Conservation (phyloP, 2,113 vertebrate species). For the Pyxicephalus adspersus region DNA sequence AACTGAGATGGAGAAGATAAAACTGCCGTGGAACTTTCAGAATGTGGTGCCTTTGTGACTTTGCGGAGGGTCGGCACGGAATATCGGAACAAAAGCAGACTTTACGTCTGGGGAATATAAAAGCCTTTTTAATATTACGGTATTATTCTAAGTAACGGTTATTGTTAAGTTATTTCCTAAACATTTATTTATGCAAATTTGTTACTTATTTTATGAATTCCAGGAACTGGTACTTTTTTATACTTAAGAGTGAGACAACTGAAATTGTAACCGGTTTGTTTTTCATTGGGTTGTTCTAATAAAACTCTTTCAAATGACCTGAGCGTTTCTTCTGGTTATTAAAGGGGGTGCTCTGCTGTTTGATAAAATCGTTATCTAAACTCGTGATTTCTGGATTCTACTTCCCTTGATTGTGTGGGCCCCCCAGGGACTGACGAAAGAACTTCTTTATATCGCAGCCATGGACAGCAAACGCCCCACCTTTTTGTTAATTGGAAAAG, state of each 20-base stretch:
- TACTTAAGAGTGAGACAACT: background rate
- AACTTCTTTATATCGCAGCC: too few species aligned
- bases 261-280: constrained; percentile 2
- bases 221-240: constrained; percentile 19
- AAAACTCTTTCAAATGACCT: background rate
- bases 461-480: too few species aligned
- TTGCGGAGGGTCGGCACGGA: too few species aligned
- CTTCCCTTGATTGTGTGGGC: background rate
- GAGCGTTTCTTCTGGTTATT: too few species aligned
- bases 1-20: background rate
- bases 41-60: background rate
- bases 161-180: constrained; percentile 73
- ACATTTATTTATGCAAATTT: constrained; percentile 74
- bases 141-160: constrained; percentile 70
- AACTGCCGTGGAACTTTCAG: background rate
- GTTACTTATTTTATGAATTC: constrained; percentile 18
- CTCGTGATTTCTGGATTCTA: background rate
- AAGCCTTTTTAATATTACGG: constrained; percentile 61
- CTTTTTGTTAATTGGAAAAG: too few species aligned
- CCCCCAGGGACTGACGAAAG: background rate
- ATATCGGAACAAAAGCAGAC: too few species aligned
- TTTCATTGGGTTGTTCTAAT: background rate
- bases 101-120: background rate
- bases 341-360: too few species aligned
- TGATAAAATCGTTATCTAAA: background rate